Percentiles rank a stretch among this genome's conserved stretches.
Conservation (phyloP, 2,797 vertebrate genomes). For the Neolamprologus multifasciatus region DNA sequence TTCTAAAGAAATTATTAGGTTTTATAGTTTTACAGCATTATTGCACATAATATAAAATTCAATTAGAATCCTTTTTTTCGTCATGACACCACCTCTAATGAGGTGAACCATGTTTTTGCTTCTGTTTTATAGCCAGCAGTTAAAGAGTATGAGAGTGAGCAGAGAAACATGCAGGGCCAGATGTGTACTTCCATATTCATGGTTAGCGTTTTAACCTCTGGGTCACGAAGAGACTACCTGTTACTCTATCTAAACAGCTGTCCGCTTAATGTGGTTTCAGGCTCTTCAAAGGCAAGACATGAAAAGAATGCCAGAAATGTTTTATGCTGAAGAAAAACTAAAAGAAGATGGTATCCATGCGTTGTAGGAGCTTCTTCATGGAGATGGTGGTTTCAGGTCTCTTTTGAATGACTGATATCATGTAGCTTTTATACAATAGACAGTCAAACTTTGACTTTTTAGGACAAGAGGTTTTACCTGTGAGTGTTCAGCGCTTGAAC, state of each 20-base stretch:
- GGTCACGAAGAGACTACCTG: background rate
- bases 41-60: background rate
- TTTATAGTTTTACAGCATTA: background rate
- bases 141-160: background rate
- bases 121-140: background rate
- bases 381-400: background rate
- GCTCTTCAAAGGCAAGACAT: background rate
- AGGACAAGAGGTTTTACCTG: background rate
- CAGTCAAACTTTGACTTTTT: background rate
- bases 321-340: background rate
- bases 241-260: background rate
- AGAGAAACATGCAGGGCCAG: background rate
- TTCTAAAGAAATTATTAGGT: background rate
- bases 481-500: background rate
- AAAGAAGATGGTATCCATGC: background rate
- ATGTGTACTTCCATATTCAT: background rate
- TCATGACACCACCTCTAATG: background rate
- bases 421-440: background rate
- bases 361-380: background rate
- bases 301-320: background rate
- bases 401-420: background rate
- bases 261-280: background rate
- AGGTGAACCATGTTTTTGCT: background rate
- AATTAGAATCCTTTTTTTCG: background rate
- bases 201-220: background rate